A percentile compares a stretch with the other conserved stretches of the same genome.
phyloP scores from a whole-genome alignment of 2,113 vertebrate genomes.

The Halcyon malimbica region DNA sequence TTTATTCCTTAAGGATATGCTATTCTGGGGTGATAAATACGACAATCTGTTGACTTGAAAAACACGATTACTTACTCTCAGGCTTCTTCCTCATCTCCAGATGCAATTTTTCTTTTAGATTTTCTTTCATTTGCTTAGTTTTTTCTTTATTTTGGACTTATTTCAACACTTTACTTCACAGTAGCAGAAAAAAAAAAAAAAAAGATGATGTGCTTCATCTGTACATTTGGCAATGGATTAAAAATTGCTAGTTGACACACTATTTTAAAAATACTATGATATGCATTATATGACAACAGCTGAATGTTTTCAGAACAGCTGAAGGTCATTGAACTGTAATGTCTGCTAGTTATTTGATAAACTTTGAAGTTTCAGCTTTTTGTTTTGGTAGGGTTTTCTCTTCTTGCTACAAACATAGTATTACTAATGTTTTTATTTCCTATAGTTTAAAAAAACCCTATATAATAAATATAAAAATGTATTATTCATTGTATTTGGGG shows the following conservation, averaged over 20 bases:
- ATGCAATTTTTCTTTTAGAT: constrained; percentile 87
- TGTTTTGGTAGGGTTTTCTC: constrained; percentile 49
- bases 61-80: constrained; percentile 84
- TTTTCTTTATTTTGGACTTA: constrained; percentile 90
- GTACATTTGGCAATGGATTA: constrained; percentile 78
- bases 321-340: constrained; percentile 69
- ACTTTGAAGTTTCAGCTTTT: constrained; percentile 76
- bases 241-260: constrained; percentile 74
- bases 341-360: constrained; percentile 77
- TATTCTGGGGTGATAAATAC: constrained; percentile 83
- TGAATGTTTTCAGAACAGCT: constrained; percentile 76
- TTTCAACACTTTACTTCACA: constrained; percentile 85
- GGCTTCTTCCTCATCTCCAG: constrained; percentile 85
- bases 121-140: constrained; percentile 79
- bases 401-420: constrained; percentile 38
- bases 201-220: constrained; percentile 79
- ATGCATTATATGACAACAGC: constrained; percentile 72
- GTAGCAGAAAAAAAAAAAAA: constrained; percentile 74
- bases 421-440: constrained; percentile 38
- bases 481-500: neutral
- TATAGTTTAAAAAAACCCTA: neutral
- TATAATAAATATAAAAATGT: neutral
- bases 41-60: constrained; percentile 85
- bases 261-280: constrained; percentile 73
- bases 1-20: constrained; percentile 72